Evolutionary conservation across 2,113 vertebrate genomes (phyloP).

Genomic region (Collichthys lucidus): DNA sequence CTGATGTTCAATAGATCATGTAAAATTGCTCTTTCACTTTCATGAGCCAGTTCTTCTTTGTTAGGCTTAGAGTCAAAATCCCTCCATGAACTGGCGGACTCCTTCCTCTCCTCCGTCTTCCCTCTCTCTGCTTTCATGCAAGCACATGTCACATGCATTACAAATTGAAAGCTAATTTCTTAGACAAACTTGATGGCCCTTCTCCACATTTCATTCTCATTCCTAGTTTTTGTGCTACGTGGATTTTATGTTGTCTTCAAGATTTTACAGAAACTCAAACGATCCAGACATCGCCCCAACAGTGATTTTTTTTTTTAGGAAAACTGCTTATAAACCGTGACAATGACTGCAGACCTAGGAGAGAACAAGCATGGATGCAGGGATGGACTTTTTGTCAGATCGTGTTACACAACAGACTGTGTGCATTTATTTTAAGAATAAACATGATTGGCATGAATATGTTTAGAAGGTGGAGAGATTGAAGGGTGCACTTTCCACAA

Average conservation of each 20-base stretch:
- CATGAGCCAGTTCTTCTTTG: neutral
- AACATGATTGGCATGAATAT: neutral
- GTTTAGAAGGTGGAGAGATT: slow-evolving; percentile 14
- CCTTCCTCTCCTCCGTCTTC: neutral
- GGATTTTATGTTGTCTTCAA: neutral
- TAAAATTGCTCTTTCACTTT: neutral
- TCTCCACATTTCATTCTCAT: slow-evolving; percentile 28
- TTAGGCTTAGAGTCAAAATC: neutral
- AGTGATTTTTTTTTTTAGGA: neutral
- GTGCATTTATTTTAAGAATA: neutral
- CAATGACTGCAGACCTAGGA: neutral
- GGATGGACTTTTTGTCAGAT: neutral
- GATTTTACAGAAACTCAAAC: slow-evolving; percentile 1
- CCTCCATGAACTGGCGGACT: neutral
- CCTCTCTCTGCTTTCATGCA: slow-evolving; percentile 18
- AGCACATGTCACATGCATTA: slow-evolving; percentile 23
- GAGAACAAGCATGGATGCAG: neutral
- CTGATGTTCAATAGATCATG: neutral
- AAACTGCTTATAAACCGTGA: slow-evolving; percentile 1
- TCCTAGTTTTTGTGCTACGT: neutral
- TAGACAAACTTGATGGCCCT: slow-evolving; percentile 11
- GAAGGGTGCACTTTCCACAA: neutral
- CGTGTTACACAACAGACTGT: neutral
- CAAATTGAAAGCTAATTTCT: neutral
- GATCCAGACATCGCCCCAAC: neutral